phyloP scores from a whole-genome alignment of 2,888 invertebrate genomes.

The Volucella zonaria region DNA sequence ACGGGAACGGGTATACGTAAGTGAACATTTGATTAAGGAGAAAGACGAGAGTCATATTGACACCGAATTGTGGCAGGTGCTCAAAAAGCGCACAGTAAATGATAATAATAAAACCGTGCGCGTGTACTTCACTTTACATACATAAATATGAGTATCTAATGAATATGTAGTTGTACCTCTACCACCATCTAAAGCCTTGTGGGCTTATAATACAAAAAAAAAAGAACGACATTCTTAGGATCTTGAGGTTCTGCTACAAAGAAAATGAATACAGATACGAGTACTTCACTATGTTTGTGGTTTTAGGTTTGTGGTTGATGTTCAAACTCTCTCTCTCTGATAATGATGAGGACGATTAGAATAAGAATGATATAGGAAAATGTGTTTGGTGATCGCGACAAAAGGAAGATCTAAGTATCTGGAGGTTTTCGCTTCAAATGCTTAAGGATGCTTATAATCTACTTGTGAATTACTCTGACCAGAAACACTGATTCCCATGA shows the following conservation, averaged over 20 bases:
- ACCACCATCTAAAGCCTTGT: background rate
- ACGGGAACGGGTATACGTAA: conserved; percentile 6
- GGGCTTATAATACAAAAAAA: too few species aligned
- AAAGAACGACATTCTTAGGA: conserved; percentile 22
- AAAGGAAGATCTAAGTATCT: background rate
- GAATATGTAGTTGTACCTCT: background rate
- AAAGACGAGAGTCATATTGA: conserved; percentile 72
- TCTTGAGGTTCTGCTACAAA: conserved; percentile 21
- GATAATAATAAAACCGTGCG: conserved; percentile 55
- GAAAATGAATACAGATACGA: background rate
- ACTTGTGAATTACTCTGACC: too few species aligned
- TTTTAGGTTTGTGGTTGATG: background rate
- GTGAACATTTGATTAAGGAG: conserved; percentile 72
- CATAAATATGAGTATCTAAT: background rate
- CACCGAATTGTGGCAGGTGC: conserved; percentile 74
- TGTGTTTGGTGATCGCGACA: background rate
- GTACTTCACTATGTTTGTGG: too few species aligned
- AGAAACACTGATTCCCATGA: too few species aligned
- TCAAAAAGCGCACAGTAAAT: conserved; percentile 71
- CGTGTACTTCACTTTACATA: conserved; percentile 43
- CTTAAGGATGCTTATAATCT: too few species aligned
- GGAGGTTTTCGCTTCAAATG: background rate
- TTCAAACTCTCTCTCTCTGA: conserved; percentile 9
- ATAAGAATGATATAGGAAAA: conserved; percentile 6
- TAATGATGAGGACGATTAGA: conserved; percentile 14